phyloP scores from a whole-genome alignment of 1,140 invertebrate genomes.

The Coptotermes formosanus region DNA sequence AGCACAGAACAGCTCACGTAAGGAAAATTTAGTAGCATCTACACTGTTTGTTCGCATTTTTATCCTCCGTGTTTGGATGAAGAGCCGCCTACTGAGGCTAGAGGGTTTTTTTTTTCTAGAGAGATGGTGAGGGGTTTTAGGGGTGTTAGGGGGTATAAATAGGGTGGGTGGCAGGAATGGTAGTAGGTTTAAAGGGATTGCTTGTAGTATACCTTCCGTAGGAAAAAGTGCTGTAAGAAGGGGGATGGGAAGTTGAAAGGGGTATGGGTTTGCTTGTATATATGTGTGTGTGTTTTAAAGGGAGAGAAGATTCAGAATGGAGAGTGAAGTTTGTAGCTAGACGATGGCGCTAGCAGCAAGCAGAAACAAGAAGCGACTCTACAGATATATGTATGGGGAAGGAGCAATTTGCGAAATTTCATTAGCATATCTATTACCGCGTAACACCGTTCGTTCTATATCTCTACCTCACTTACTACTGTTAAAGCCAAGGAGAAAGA shows the following conservation, averaged over 20 bases:
- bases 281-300: background rate
- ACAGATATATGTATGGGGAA: constrained; percentile 21
- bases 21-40: constrained; percentile 17
- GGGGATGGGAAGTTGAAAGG: constrained; percentile 8
- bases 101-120: background rate
- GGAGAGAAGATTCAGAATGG: background rate
- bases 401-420: constrained; percentile 41
- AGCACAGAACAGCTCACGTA: background rate
- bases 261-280: background rate
- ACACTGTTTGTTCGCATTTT: constrained; percentile 22
- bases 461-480: background rate
- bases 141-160: background rate
- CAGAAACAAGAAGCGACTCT: constrained; percentile 9
- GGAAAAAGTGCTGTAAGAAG: background rate
- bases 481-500: background rate
- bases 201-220: background rate
- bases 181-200: constrained; percentile 4
- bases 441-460: constrained; percentile 29
- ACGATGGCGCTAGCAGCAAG: background rate
- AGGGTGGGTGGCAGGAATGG: background rate
- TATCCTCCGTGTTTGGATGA: background rate
- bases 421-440: constrained; percentile 41
- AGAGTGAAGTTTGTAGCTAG: background rate
- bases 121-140: background rate
- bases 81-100: background rate